Conservation (phyloP, 2,113 vertebrate species). For the Eulacestoma nigropectus region DNA sequence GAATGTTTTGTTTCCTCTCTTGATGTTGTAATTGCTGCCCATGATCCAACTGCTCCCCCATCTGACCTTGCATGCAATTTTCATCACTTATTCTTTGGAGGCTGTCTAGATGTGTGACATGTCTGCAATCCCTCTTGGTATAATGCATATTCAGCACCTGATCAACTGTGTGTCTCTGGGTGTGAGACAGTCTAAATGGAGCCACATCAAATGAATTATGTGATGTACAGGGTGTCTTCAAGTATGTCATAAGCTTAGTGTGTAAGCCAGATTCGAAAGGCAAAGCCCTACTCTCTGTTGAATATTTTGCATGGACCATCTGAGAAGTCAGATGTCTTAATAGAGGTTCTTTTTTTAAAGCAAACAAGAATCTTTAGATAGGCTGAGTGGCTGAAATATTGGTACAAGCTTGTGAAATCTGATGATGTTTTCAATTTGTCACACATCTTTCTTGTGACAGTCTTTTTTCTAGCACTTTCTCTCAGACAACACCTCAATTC, state of each 20-base stretch:
- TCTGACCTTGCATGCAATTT: conserved; percentile 57
- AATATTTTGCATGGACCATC: not conserved
- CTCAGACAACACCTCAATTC: not conserved
- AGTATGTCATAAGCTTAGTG: not conserved
- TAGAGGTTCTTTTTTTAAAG: not conserved
- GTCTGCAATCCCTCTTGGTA: conserved; percentile 8
- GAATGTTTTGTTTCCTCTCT: conserved; percentile 57
- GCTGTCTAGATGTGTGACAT: not conserved
- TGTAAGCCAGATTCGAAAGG: not conserved
- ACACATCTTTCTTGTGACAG: not conserved
- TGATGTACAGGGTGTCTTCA: conserved; percentile 15
- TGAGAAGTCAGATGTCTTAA: not conserved
- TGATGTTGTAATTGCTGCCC: conserved; percentile 62
- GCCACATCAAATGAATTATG: not conserved
- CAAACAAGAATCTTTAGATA: not conserved
- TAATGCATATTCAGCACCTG: conserved; percentile 54
- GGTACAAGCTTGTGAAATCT: not conserved
- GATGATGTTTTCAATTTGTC: not conserved
- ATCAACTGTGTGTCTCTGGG: conserved; percentile 36
- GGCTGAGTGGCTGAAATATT: not conserved
- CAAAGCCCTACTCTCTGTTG: not conserved
- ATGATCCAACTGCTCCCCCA: conserved; percentile 67
- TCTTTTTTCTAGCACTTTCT: not conserved
- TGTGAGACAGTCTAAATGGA: conserved; percentile 40
- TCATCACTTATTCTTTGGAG: conserved; percentile 43